These are phyloP conservation scores for Pocota personata DNA, from an alignment of 2,888 invertebrate genomes.

Conservation along the genomic window DNA sequence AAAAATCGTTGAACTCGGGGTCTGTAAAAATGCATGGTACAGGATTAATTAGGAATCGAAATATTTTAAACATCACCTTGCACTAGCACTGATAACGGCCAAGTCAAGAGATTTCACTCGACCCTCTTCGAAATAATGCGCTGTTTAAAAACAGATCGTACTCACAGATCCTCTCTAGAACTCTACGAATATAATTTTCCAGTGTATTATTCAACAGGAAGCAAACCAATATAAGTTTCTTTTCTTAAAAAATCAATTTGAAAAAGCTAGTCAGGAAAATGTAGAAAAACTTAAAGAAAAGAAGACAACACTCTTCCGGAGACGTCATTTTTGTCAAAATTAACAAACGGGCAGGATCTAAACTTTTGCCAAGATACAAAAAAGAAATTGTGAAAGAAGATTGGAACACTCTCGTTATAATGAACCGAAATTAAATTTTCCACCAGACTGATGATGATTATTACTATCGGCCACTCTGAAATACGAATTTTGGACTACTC, in stretches of 20 bases:
- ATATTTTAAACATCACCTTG: constrained; percentile 38
- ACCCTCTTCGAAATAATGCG: constrained; percentile 45
- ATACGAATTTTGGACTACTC: no score
- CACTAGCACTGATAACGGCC: constrained; percentile 36
- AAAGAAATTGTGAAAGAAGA: neutral
- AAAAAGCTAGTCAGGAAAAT: neutral
- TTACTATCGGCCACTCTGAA: no score
- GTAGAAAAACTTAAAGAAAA: neutral
- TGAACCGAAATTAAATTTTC: no score
- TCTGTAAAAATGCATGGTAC: constrained; percentile 35
- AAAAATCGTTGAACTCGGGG: constrained; percentile 20
- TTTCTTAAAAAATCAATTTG: no score
- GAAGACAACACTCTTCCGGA: neutral
- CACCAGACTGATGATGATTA: no score
- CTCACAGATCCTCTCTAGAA: neutral
- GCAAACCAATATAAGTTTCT: neutral
- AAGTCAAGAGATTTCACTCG: constrained; percentile 48
- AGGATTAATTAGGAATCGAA: constrained; percentile 30
- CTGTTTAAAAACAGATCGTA: neutral
- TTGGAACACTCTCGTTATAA: no score
- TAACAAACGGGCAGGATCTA: neutral
- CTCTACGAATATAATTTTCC: neutral
- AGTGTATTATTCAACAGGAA: neutral
- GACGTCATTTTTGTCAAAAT: constrained; percentile 4
- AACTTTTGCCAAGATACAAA: neutral